Evolutionary conservation across 2,888 invertebrate species (phyloP).

Genomic region (Idaea straminata): DNA sequence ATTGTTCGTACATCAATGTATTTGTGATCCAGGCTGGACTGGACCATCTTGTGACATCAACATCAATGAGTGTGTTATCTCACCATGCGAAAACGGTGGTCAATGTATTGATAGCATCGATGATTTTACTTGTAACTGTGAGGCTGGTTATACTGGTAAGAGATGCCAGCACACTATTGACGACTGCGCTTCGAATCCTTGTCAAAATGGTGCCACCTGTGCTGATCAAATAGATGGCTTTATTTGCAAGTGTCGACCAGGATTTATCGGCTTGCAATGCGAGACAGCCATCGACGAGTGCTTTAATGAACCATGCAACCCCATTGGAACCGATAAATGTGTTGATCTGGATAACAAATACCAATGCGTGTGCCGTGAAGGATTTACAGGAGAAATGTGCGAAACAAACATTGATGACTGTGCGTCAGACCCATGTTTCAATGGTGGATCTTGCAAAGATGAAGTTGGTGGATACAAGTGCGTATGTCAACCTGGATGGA

Average conservation of each 20-base stretch:
- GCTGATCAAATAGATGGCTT: conserved; percentile 94
- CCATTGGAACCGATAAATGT: conserved; percentile 93
- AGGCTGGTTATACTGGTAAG: conserved; percentile 96
- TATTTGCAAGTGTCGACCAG: conserved; percentile 94
- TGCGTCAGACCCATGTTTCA: conserved; percentile 89
- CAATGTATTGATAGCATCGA: conserved; percentile 93
- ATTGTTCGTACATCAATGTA: conserved; percentile 91
- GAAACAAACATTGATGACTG: conserved; percentile 95
- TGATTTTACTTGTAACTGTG: conserved; percentile 92
- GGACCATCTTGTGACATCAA: conserved; percentile 93
- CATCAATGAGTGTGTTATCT: conserved; percentile 92
- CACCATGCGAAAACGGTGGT: conserved; percentile 95
- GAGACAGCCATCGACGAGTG: conserved; percentile 97
- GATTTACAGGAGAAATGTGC: conserved; percentile 91
- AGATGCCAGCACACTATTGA: conserved; percentile 96
- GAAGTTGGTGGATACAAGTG: conserved; percentile 92
- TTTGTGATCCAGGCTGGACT: conserved; percentile 96
- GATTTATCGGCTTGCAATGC: conserved; percentile 94
- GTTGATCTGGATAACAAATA: conserved; percentile 93
- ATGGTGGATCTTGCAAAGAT: conserved; percentile 93
- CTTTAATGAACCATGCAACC: conserved; percentile 93
- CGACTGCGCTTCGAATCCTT: conserved; percentile 93
- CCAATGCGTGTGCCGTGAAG: conserved; percentile 92
- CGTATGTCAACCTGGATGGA: conserved; percentile 91
- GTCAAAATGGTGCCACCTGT: conserved; percentile 95